These are phyloP conservation scores for Hemaris fuciformis DNA, from an alignment of 2,888 invertebrate genomes.

Conservation along the genomic window DNA sequence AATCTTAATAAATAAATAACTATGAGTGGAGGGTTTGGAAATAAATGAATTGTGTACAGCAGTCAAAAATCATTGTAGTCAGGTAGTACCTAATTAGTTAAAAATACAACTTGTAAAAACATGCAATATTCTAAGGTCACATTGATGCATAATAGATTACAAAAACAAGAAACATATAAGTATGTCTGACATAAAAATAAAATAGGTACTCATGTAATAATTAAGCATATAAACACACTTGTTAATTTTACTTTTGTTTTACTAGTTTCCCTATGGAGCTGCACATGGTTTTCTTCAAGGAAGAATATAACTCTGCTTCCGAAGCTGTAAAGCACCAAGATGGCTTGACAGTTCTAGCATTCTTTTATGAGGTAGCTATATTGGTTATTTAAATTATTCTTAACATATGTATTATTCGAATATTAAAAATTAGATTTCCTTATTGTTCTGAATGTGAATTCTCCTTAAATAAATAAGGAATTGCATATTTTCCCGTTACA, in stretches of 20 bases:
- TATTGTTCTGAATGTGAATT: background rate
- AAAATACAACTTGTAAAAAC: too few relatives aligned
- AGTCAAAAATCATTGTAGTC: too few relatives aligned
- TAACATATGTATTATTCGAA: too few relatives aligned
- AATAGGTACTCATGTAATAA: background rate
- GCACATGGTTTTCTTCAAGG: conserved; percentile 89
- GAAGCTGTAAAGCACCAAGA: conserved; percentile 85
- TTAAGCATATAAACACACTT: background rate
- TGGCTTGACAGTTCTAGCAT: conserved; percentile 89
- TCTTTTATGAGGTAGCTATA: conserved; percentile 85
- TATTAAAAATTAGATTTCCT: too few relatives aligned
- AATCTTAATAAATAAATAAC: too few relatives aligned
- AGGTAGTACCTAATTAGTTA: too few relatives aligned
- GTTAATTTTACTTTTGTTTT: conserved; percentile 18
- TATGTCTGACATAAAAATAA: background rate
- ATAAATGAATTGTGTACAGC: too few relatives aligned
- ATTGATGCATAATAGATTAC: too few relatives aligned
- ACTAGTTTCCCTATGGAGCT: conserved; percentile 87
- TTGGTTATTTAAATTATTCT: background rate
- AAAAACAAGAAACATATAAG: background rate
- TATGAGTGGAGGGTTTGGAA: too few relatives aligned
- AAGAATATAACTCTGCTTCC: conserved; percentile 81
- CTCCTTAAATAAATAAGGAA: background rate
- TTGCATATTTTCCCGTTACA: conserved; percentile 32
- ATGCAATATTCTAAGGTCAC: too few relatives aligned